Conservation (phyloP, 2,113 vertebrate genomes). For the Eolophus roseicapilla region DNA sequence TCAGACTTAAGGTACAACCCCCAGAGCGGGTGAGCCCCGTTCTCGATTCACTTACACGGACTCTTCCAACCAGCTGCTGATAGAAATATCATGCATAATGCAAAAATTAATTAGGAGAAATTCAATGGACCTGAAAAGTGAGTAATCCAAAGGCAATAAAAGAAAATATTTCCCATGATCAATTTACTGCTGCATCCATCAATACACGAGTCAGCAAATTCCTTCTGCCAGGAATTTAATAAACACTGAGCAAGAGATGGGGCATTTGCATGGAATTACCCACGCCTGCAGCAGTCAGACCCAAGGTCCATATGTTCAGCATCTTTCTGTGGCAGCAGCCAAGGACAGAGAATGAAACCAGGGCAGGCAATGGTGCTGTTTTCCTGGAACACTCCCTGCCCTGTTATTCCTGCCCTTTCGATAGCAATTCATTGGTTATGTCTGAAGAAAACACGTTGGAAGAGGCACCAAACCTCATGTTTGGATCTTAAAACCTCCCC, state of each 20-base stretch:
- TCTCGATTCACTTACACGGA: not conserved
- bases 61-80: not conserved
- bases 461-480: not conserved
- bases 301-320: not conserved
- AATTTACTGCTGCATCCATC: not conserved
- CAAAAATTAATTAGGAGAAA: constrained; percentile 21
- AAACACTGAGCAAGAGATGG: not conserved
- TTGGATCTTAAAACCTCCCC: not conserved
- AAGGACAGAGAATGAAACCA: not conserved
- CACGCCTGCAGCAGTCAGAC: not conserved
- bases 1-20: not conserved
- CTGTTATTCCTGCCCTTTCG: not conserved
- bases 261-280: not conserved
- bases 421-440: not conserved
- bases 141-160: constrained; percentile 1
- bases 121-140: not conserved
- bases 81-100: not conserved
- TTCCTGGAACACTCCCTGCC: not conserved
- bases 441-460: not conserved
- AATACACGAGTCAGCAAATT: not conserved
- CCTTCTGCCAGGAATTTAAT: not conserved
- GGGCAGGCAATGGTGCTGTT: not conserved
- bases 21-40: not conserved
- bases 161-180: not conserved
- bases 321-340: not conserved